Evolutionary conservation across 2,113 vertebrate genomes (phyloP).

Genomic region (Pycnonotus jocosus): DNA sequence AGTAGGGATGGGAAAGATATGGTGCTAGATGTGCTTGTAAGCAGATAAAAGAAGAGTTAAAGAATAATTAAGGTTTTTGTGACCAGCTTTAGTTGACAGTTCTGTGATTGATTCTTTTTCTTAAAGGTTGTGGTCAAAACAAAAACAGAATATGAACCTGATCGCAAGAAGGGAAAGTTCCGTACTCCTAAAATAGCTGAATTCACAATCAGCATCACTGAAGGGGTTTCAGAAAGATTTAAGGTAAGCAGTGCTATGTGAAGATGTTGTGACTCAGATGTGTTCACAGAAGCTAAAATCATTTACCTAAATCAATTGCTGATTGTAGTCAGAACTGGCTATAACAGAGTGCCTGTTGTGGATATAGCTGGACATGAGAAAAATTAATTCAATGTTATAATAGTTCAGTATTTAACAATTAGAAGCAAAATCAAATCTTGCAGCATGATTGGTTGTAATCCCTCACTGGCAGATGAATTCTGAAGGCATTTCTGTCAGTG

Average conservation of each 20-base stretch:
- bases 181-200: constrained; percentile 88
- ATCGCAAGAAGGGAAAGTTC: constrained; percentile 86
- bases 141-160: constrained; percentile 89
- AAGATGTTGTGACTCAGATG: background rate
- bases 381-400: background rate
- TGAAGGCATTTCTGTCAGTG: background rate
- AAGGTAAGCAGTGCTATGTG: constrained; percentile 78
- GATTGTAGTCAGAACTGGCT: background rate
- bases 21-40: background rate
- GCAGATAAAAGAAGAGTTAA: background rate
- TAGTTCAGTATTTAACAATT: background rate
- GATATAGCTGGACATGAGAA: background rate
- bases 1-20: background rate
- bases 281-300: background rate
- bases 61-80: background rate
- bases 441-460: background rate
- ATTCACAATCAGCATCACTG: constrained; percentile 92
- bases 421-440: background rate
- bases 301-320: background rate
- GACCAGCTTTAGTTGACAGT: background rate
- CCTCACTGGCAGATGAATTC: background rate
- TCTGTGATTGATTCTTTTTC: background rate
- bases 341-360: background rate
- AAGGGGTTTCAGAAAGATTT: constrained; percentile 89
- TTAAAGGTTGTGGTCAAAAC: constrained; percentile 92